These are phyloP conservation scores for Pyrgilauda ruficollis DNA, from an alignment of 2,113 vertebrate genomes.

Conservation along the genomic window DNA sequence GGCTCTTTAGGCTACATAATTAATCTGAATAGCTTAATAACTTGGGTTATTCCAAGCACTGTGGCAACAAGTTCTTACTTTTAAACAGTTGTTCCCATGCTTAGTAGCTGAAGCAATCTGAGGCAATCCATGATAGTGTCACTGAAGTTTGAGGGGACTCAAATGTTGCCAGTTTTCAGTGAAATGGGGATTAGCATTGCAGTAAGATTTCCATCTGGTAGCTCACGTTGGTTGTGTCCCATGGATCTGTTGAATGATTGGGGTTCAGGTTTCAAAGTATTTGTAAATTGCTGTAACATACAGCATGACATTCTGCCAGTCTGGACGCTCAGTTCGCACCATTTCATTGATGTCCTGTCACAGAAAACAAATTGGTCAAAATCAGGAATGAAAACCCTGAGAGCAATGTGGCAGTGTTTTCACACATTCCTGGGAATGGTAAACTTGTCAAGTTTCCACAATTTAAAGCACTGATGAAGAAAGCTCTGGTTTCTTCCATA, in stretches of 20 bases:
- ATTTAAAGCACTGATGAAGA: background rate
- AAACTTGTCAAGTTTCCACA: background rate
- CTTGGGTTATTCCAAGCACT: background rate
- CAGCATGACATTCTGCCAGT: constrained; percentile 97
- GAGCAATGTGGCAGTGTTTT: background rate
- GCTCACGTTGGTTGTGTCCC: background rate
- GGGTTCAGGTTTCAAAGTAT: constrained; percentile 94
- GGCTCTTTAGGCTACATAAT: constrained; percentile 29
- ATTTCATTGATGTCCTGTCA: constrained; percentile 94
- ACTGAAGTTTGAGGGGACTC: constrained; percentile 22
- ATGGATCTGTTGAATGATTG: background rate
- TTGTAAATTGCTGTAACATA: constrained; percentile 98
- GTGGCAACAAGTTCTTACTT: constrained; percentile 17
- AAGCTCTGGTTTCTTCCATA: background rate
- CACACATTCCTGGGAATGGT: background rate
- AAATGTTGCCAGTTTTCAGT: constrained; percentile 49
- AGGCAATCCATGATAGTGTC: background rate
- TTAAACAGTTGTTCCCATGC: background rate
- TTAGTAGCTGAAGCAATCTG: constrained; percentile 9
- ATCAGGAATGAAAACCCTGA: background rate
- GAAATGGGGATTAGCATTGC: constrained; percentile 34
- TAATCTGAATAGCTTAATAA: constrained; percentile 45
- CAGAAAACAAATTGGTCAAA: constrained; percentile 12
- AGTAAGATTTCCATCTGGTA: constrained; percentile 8
- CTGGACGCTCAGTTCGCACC: constrained; percentile 91